Base-by-base conservation (phyloP, 2,797 vertebrate species). In the Siniperca obscura region DNA sequence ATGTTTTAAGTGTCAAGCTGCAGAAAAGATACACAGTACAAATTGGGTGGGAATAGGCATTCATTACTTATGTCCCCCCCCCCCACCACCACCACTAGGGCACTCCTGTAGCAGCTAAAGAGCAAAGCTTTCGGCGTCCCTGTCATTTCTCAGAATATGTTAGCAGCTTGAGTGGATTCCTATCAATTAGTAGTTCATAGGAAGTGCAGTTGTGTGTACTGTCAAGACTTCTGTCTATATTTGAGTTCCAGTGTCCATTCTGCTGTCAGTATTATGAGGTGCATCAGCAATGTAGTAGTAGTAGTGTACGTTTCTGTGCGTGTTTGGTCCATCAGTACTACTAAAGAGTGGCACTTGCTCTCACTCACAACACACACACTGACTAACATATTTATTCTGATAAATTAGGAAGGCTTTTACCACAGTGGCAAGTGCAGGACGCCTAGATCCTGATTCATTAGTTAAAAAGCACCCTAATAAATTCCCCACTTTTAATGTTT, bases 371-470 rank as follows among this genome's bases (percentile, higher is more conserved):
- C 82, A 84, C 75, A 50, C 82, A 83, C 74, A 80, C n/a, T 72
- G 68, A 68, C 80, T 44, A 86, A 77, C 82, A 90, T 86, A 90
- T 93, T 92, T 94, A 94, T 93, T 90, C 72, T 27, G 69, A 92
- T 90, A 84, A 94, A 95, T 94, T 93, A 94, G 85, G 85, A 83
- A 92, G 89, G 94, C 93, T 95, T 96, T 95, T 94, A 95, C 85
- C 87, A 86, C 82, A 85, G 90, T 88, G 88, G 87, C 84, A 88
- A 90, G 90, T 87, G 90, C 65, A 81, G 86, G 85, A 85, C 42
- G 81, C 82, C 76, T 46, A 65, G 59, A 74, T 78, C 53, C 80
- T 90, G 88, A 94, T 95, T 95, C 94, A 95, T 95, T 95, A 87
- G 89, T 90, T 90, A 93, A 93, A 93, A 94, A 92, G 93, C 91